Evolutionary conservation across 2,113 vertebrate genomes (phyloP).

Genomic region (Coptodon bakossiorum): DNA sequence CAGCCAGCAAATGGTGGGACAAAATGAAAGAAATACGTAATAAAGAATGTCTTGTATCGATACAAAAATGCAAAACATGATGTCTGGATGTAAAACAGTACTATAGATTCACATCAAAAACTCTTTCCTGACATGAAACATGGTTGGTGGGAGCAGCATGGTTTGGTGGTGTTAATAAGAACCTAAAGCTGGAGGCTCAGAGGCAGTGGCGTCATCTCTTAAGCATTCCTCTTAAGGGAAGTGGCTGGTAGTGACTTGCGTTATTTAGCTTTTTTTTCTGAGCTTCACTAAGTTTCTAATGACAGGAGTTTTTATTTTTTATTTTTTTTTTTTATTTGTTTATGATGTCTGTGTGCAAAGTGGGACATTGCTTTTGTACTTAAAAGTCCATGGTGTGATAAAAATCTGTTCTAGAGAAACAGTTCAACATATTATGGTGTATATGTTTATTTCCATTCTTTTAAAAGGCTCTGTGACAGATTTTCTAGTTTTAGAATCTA

Average conservation of each 20-base stretch:
- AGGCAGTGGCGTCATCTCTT: neutral
- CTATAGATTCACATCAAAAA: neutral
- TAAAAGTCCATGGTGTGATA: neutral
- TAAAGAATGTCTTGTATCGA: neutral
- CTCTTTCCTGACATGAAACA: neutral
- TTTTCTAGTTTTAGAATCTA: neutral
- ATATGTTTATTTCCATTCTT: neutral
- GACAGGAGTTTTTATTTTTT: neutral
- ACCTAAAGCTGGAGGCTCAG: neutral
- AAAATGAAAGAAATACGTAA: neutral
- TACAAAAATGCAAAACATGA: neutral
- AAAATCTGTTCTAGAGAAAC: neutral
- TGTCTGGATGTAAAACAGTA: neutral
- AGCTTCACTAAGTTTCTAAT: neutral
- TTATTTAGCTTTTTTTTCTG: neutral
- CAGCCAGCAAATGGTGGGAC: neutral
- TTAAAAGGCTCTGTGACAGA: neutral
- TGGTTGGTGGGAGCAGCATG: neutral
- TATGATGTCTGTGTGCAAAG: neutral
- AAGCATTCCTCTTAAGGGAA: no score
- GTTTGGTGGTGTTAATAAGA: neutral
- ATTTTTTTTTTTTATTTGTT: no score
- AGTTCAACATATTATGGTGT: neutral
- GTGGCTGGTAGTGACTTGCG: neutral
- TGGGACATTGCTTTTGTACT: neutral